phyloP scores from a whole-genome alignment of 2,797 vertebrate genomes.

The Buphagus erythrorhynchus region DNA sequence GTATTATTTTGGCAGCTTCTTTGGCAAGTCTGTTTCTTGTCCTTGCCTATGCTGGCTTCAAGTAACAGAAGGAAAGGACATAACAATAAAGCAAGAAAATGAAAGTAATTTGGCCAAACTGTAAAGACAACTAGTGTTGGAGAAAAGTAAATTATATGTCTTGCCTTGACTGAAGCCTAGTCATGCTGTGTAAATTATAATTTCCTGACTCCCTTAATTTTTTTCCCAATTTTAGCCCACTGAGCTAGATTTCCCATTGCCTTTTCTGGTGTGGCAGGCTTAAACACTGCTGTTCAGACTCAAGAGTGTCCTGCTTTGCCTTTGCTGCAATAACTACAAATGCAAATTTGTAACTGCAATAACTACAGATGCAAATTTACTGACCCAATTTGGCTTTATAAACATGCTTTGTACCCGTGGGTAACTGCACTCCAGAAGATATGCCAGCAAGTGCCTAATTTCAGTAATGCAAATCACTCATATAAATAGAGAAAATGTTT shows the following conservation, averaged over 20 bases:
- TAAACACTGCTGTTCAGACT: neutral
- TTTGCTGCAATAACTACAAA: neutral
- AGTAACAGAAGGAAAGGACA: neutral
- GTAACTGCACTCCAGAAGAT: neutral
- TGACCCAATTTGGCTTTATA: neutral
- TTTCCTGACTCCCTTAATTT: neutral
- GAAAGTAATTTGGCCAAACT: neutral
- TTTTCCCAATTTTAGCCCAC: neutral
- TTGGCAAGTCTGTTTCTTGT: neutral
- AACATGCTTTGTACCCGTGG: neutral
- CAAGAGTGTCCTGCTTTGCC: neutral
- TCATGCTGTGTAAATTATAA: neutral
- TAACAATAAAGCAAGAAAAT: neutral
- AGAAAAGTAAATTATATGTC: neutral
- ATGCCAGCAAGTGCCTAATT: neutral
- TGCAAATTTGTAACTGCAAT: too few relatives aligned
- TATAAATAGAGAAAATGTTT: neutral
- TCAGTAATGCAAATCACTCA: neutral
- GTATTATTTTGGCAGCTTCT: slow-evolving; percentile 8
- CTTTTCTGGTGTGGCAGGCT: neutral
- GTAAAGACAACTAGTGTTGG: neutral
- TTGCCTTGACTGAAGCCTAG: neutral
- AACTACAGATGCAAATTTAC: neutral
- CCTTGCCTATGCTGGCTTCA: neutral
- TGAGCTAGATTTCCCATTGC: neutral